Percentiles rank a stretch among this genome's conserved stretches.
These are phyloP conservation scores for Drosophila testacea DNA, from an alignment of 2,888 invertebrate species.

Conservation along the genomic window DNA sequence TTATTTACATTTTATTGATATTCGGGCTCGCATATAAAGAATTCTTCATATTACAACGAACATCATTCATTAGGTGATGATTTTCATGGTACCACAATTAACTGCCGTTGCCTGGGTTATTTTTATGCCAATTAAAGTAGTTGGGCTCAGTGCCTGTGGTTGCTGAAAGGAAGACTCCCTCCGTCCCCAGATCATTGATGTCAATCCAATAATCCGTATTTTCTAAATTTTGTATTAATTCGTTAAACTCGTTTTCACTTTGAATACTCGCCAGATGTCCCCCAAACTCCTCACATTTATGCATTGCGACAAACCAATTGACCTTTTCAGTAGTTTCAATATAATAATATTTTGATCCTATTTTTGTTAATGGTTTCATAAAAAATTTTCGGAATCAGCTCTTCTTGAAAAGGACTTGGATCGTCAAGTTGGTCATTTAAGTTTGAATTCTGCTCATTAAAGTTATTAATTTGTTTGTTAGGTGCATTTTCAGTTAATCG, in stretches of 20 bases:
- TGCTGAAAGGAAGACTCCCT: background rate
- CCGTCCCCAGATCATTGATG: conserved; percentile 5
- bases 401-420: no score
- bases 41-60: no score
- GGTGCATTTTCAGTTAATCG: no score
- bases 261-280: conserved; percentile 10
- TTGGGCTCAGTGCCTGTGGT: background rate
- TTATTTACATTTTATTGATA: no score
- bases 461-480: no score
- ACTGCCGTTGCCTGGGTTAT: background rate
- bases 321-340: background rate
- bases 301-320: conserved; percentile 1
- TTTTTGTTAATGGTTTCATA: background rate
- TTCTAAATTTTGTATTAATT: background rate
- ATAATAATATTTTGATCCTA: conserved; percentile 5
- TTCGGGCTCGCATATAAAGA: no score
- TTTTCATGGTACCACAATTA: no score
- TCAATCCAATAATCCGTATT: conserved; percentile 8
- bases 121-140: background rate
- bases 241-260: background rate
- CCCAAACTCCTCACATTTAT: background rate
- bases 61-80: no score
- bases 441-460: no score
- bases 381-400: no score
- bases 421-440: no score